Evolutionary conservation across 2,797 vertebrate genomes (phyloP).

Genomic region (Melopsittacus undulatus): DNA sequence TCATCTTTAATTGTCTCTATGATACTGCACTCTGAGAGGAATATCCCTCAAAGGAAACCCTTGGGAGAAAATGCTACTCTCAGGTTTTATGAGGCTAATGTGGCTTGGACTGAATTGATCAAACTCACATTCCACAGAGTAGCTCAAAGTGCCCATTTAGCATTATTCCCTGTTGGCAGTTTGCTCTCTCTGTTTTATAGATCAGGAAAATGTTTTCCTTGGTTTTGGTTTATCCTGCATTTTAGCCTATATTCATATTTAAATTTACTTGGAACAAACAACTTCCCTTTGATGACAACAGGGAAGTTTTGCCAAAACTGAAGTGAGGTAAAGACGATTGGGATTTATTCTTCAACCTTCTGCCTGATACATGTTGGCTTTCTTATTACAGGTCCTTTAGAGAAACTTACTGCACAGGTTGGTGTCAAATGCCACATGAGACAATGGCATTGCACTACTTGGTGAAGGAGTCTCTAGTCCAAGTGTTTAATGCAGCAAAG

Average conservation of each 20-base stretch:
- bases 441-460: not conserved
- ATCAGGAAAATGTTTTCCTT: slow-evolving; percentile 12
- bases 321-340: not conserved
- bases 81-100: slow-evolving; percentile 49
- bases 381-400: not conserved
- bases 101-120: slow-evolving; percentile 44
- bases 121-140: not conserved
- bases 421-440: not conserved
- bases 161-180: not conserved
- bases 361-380: not conserved
- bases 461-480: not conserved
- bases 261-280: slow-evolving; percentile 9
- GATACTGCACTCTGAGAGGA: slow-evolving; percentile 22
- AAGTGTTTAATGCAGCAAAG: not conserved
- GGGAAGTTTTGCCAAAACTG: not conserved
- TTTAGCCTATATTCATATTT: slow-evolving; percentile 29
- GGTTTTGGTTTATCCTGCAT: not conserved
- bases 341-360: not conserved
- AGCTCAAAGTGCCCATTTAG: slow-evolving; percentile 34
- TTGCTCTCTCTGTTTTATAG: slow-evolving; percentile 2
- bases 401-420: not conserved
- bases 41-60: slow-evolving; percentile 28
- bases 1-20: slow-evolving; percentile 27
- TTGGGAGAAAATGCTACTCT: slow-evolving; percentile 25
- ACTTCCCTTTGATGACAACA: not conserved